Conservation (phyloP, 1,140 invertebrate genomes). For the Calephelis nemesis region DNA sequence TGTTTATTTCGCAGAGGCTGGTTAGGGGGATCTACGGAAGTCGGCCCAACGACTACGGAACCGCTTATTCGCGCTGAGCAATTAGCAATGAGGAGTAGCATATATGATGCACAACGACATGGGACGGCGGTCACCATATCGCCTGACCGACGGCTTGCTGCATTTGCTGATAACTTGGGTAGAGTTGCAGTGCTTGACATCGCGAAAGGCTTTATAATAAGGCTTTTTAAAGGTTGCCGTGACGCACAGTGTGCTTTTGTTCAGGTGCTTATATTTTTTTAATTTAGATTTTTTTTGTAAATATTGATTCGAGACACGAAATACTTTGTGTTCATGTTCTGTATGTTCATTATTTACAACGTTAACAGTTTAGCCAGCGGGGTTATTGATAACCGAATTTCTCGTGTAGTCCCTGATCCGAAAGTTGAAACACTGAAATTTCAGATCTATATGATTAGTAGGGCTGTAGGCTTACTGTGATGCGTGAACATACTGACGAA, state of each 20-base stretch:
- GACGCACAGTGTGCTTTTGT: constrained; percentile 96
- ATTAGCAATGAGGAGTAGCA: constrained; percentile 87
- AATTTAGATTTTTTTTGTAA: constrained; percentile 17
- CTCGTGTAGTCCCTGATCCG: too few species aligned
- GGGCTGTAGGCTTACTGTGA: too few species aligned
- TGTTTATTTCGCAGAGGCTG: constrained; percentile 70
- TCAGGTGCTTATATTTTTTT: constrained; percentile 77
- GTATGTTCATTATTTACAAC: too few species aligned
- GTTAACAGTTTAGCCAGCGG: too few species aligned
- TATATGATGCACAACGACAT: constrained; percentile 89
- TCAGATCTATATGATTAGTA: too few species aligned
- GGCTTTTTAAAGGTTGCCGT: constrained; percentile 96
- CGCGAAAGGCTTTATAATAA: constrained; percentile 86
- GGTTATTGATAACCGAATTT: too few species aligned
- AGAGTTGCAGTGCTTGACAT: constrained; percentile 92
- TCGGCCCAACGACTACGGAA: constrained; percentile 63
- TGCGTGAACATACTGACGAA: too few species aligned
- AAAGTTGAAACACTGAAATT: too few species aligned
- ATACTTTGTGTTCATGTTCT: too few species aligned
- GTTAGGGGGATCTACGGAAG: constrained; percentile 78
- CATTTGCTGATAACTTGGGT: constrained; percentile 91
- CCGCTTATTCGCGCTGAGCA: constrained; percentile 81
- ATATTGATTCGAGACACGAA: too few species aligned
- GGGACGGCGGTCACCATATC: constrained; percentile 87
- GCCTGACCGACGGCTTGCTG: constrained; percentile 89